Evolutionary conservation across 2,113 vertebrate genomes (phyloP), one percentile per base, ranked within the genome.

Genomic region (Cepphus grylle): DNA sequence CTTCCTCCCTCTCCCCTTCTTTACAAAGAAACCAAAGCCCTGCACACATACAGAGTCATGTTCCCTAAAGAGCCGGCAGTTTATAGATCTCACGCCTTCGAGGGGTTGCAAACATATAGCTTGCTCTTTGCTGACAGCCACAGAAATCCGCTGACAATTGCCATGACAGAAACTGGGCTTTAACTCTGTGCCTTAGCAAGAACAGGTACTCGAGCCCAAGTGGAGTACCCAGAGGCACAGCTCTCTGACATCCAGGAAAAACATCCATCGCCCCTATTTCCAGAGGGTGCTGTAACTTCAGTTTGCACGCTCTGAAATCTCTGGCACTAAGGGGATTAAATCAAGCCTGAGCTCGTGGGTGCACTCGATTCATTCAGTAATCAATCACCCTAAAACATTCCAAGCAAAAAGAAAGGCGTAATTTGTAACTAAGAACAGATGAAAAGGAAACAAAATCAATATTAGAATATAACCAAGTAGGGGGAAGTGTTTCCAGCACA

Each of bases 371-470:
- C 34, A 19, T 96, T 79, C 65, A 85, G 67, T n/a, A 72, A 97
- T 88, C 88, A 95, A 97, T 95, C 73, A 98, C 56, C 55, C 80
- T 77, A 93, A 96, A 96, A 85, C 66, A 90, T 77, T 84, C 45
- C 88, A 89, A 97, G 67, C 11, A 74, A 91, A 89, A 73, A 88
- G 23, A 77, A 93, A 8, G 9, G 23, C 86, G 20, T 80, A 91
- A 95, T 94, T 96, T 94, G 81, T 93, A 96, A 87, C 66, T 95
- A 92, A 81, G 78, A 49, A 21, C 76, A 96, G 55, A 96, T 88
- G 29, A 88, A 94, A 95, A 92, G 29, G 69, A 95, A 94, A 89
- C 71, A 80, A 93, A 97, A 95, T 97, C 63, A 81, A 95, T 97
- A 84, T 52, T 30, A 93, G 36, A 91, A 95, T 91, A 91, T 92